Conservation (phyloP, 2,797 vertebrate genomes). For the Mormyrus proboscirostris region DNA sequence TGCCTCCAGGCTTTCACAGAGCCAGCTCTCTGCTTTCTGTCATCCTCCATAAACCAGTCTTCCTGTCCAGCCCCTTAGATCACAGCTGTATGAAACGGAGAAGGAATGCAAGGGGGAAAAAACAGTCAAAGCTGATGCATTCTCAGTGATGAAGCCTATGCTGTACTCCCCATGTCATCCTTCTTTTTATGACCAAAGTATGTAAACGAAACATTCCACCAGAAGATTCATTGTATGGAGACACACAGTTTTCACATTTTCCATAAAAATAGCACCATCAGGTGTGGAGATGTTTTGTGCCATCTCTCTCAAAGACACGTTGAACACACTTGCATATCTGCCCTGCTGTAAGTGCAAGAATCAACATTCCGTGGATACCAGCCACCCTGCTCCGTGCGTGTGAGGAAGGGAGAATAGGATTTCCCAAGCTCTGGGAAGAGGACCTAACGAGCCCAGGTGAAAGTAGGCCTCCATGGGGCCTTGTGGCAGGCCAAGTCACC, state of each 20-base stretch:
- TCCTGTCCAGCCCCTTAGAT: neutral
- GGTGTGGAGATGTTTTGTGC: neutral
- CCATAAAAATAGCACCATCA: neutral
- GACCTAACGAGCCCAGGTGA: neutral
- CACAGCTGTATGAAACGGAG: neutral
- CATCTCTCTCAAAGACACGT: neutral
- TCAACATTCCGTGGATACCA: neutral
- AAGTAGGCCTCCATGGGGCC: neutral
- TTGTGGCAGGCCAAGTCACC: neutral
- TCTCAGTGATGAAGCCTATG: neutral
- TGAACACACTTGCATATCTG: neutral
- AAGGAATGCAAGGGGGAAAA: neutral
- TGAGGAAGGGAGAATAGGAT: neutral
- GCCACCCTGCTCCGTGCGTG: neutral
- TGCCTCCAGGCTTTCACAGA: neutral
- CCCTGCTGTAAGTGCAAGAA: neutral
- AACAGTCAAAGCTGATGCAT: neutral
- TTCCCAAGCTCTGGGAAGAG: neutral
- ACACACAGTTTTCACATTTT: neutral
- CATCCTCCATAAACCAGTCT: neutral
- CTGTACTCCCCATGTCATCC: neutral
- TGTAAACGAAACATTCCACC: neutral
- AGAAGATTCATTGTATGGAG: neutral
- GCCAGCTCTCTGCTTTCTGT: neutral
- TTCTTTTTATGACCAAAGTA: neutral